phyloP scores from a whole-genome alignment of 2,797 vertebrate species.

The Semotilus atromaculatus region DNA sequence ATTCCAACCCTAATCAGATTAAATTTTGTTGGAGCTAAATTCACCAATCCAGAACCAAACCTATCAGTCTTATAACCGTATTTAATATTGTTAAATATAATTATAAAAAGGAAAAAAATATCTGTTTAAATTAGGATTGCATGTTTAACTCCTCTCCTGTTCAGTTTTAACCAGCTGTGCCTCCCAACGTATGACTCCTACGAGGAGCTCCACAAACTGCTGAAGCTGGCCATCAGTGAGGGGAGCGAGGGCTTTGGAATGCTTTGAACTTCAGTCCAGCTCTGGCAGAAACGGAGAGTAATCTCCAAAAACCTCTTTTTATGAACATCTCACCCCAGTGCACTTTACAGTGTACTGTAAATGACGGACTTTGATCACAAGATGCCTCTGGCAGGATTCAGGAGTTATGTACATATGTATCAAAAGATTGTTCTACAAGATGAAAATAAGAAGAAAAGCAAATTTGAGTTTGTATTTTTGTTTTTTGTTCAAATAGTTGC shows the following conservation, averaged over 20 bases:
- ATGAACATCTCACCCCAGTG: conserved; percentile 26
- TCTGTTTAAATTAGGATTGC: background rate
- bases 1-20: background rate
- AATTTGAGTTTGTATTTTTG: background rate
- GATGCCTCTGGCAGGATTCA: conserved; percentile 58
- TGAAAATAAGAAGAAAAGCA: conserved; percentile 35
- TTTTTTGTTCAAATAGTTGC: conserved; percentile 58
- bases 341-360: conserved; percentile 34
- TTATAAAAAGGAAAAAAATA: background rate
- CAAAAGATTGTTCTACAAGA: conserved; percentile 48
- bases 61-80: background rate
- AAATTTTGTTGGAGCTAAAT: background rate
- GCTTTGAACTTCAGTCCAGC: conserved; percentile 81
- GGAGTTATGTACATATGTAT: conserved; percentile 71
- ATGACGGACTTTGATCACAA: conserved; percentile 50
- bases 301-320: conserved; percentile 8
- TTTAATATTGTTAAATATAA: background rate
- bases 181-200: conserved; percentile 99
- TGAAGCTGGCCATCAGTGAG: conserved; percentile 98
- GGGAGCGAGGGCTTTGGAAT: conserved; percentile 99
- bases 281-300: background rate
- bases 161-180: conserved; percentile 99
- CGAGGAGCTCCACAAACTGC: conserved; percentile 97
- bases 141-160: conserved; percentile 4
- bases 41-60: too few species aligned